Percentiles rank a stretch among this genome's conserved stretches.
These are phyloP conservation scores for Kradibia gibbosae DNA, from an alignment of 1,140 invertebrate species.

Conservation along the genomic window DNA sequence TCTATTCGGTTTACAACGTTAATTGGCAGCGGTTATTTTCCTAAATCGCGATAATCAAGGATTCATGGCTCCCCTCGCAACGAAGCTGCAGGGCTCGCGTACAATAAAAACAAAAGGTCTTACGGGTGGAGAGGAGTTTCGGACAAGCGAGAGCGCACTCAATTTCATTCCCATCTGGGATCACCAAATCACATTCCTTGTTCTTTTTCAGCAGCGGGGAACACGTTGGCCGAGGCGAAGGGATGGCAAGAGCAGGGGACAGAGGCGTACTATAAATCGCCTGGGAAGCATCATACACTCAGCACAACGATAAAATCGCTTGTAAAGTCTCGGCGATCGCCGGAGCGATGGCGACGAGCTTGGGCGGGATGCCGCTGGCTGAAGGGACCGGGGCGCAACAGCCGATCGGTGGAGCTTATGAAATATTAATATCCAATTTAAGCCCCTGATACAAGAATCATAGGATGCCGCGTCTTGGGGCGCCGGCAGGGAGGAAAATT, in stretches of 20 bases:
- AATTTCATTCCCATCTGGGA: too few species aligned
- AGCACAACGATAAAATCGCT: constrained; percentile 36
- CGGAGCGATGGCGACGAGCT: neutral
- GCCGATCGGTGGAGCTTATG: constrained; percentile 58
- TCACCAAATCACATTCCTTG: too few species aligned
- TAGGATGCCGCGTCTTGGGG: neutral
- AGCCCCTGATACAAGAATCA: constrained; percentile 60
- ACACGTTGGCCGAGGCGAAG: too few species aligned
- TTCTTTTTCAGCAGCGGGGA: too few species aligned
- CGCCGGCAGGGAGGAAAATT: too few species aligned
- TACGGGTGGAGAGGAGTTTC: neutral
- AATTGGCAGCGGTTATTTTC: neutral
- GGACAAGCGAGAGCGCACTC: too few species aligned
- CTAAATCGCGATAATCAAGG: neutral
- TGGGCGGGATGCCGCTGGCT: neutral
- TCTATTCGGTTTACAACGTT: neutral
- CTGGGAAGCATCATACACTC: constrained; percentile 15
- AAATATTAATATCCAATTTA: constrained; percentile 71
- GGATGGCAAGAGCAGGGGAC: too few species aligned
- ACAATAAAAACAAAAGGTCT: neutral
- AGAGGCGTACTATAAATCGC: neutral
- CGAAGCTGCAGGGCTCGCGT: neutral
- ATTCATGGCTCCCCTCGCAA: neutral
- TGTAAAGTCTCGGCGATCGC: constrained; percentile 28
- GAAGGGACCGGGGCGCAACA: neutral